These are phyloP conservation scores for Meloidogyne hapla DNA, from an alignment of 1,140 invertebrate species.

Conservation along the genomic window DNA sequence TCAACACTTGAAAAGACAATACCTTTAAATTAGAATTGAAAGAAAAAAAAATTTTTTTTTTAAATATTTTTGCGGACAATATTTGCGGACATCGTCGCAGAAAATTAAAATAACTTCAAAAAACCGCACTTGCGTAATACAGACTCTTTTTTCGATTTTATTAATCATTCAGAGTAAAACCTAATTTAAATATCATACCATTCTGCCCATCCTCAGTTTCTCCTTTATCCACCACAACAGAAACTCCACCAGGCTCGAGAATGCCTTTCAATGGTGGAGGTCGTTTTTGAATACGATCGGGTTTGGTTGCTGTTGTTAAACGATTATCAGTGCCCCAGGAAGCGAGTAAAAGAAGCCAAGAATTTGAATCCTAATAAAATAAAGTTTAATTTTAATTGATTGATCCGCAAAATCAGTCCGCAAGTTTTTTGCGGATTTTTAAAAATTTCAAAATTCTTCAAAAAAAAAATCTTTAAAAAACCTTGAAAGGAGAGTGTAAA, in stretches of 20 bases:
- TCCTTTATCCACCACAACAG: conserved; percentile 14
- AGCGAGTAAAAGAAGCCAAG: conserved; percentile 46
- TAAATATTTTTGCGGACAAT: too few species aligned
- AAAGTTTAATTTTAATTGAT: background rate
- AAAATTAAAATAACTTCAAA: too few species aligned
- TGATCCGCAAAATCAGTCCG: background rate
- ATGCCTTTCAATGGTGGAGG: conserved; percentile 7
- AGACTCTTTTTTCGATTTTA: too few species aligned
- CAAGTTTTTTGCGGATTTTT: too few species aligned
- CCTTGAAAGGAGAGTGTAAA: conserved; percentile 45
- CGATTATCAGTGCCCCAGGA: conserved; percentile 44
- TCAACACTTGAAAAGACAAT: conserved; percentile 40
- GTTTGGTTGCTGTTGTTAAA: conserved; percentile 12
- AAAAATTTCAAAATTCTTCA: conserved; percentile 5
- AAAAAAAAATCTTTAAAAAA: conserved; percentile 13
- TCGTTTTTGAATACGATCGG: background rate
- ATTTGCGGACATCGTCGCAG: too few species aligned
- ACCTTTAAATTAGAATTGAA: conserved; percentile 3
- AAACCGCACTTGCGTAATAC: too few species aligned
- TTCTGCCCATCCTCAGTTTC: conserved; percentile 6
- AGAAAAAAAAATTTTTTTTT: background rate
- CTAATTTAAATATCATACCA: background rate
- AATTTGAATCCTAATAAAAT: conserved; percentile 43
- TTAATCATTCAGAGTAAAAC: too few species aligned
- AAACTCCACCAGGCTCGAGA: conserved; percentile 1